A percentile compares a stretch with the other conserved stretches of the same genome.
Conservation (phyloP, 2,888 invertebrate species). For the Lumbricus terrestris region DNA sequence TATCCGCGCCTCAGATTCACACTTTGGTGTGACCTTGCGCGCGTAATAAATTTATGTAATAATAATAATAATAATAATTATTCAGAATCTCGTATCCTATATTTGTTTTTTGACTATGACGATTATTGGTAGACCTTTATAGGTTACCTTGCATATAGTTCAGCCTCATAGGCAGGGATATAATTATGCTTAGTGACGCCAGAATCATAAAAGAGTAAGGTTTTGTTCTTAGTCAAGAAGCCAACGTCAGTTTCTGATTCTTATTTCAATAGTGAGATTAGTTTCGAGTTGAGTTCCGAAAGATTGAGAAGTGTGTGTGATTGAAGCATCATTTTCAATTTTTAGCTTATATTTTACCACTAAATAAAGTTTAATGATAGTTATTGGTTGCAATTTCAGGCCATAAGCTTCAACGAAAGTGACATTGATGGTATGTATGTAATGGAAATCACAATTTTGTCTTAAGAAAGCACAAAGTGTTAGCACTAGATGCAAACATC, state of each 20-base stretch:
- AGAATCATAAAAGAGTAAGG: no score
- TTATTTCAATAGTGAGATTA: no score
- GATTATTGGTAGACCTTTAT: background rate
- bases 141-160: background rate
- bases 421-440: slow-evolving; percentile 81
- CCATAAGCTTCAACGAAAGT: slow-evolving; percentile 88
- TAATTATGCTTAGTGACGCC: no score
- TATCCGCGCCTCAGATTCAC: no score
- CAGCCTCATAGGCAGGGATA: background rate
- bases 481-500: background rate
- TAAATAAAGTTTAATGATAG: background rate
- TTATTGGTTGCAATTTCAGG: slow-evolving; percentile 65
- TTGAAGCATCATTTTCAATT: background rate
- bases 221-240: no score
- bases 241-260: no score
- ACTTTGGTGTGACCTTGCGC: no score
- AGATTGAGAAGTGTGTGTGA: background rate
- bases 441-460: background rate
- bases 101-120: background rate
- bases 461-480: background rate
- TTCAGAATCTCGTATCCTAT: no score
- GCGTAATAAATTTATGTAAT: no score
- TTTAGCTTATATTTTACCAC: background rate
- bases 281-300: no score
- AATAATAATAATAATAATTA: no score